Evolutionary conservation across 30 jellyfish, hydroid and myxozoan genomes (phyloP), one percentile per base, ranked within the genome.

Genomic region (Phacellophora camtschatica): DNA sequence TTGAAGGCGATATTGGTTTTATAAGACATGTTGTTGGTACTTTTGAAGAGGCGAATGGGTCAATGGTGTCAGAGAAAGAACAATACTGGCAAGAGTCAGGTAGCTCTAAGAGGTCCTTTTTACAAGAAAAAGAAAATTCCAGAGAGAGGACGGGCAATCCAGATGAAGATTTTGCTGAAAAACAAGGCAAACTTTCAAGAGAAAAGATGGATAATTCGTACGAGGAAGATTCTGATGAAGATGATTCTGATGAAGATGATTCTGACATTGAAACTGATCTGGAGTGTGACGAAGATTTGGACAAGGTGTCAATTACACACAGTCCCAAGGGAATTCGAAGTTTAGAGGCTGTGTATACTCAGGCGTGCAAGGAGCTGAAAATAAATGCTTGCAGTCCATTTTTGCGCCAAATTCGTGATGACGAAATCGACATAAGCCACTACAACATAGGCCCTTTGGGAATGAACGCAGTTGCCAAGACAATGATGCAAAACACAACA

Each of bases 371-470:
- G 19, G 31, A 32, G 30, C 31, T 66, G 73, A 62, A 49, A 9
- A 56, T 64, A 5, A 53, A 31, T 1, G 78, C 89, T 7, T 71
- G 88, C 79, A 62, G 89, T 65, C 86, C 79, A 6, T 84, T 84
- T 53, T 32, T 71, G 18, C 83, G 84, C 19, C 87, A 72, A 1
- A 59, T 84, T 13, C 53, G 65, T 25, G 82, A 84, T 33, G 95
- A 84, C 16, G 86, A 62, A 48, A 73, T 71, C 16, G 84, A 84
- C 61, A 29, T 84, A 5, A 74, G 84, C 36, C 95, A 84, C 51
- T 84, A 84, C 49, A 84, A 73, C 80, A 24, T 84, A 0, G 95
- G 95, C 30, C 89, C 88, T 13, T 12, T 10, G 33, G 95, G 95
- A 5, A 84, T 66, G 42, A 36, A 59, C 20, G 95, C 95, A 5